Evolutionary conservation across 2,888 invertebrate species (phyloP).

Genomic region (Bugulina stolonifera): DNA sequence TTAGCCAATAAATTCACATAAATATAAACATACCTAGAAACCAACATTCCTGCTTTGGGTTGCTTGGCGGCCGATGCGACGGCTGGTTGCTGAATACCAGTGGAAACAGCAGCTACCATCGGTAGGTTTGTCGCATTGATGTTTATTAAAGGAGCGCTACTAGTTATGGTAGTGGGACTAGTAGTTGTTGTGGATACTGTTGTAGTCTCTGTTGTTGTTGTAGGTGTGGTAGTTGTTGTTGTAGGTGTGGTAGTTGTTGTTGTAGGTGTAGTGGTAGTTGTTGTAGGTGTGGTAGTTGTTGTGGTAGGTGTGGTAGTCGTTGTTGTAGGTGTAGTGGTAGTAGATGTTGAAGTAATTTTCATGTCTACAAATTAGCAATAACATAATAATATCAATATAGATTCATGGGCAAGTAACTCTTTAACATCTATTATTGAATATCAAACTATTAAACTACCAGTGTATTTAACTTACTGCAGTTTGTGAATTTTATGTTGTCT

Average conservation of each 20-base stretch:
- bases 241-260: neutral
- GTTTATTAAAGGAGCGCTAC: no score
- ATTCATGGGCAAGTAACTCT: no score
- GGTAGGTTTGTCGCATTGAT: neutral
- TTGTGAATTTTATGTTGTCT: slow-evolving; percentile 10
- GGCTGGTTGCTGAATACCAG: neutral
- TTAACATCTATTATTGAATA: no score
- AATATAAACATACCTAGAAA: neutral
- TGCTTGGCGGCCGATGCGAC: neutral
- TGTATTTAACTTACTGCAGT: neutral
- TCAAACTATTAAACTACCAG: no score
- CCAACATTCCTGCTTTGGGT: neutral
- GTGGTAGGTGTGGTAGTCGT: neutral
- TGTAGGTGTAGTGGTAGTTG: neutral
- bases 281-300: neutral
- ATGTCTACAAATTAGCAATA: neutral
- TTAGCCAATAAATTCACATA: no score
- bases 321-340: neutral
- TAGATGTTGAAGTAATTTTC: neutral
- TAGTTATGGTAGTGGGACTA: no score
- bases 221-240: neutral
- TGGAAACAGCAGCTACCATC: no score
- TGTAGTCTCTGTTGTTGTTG: neutral
- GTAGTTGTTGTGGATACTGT: neutral
- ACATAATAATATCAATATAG: no score